Conservation (phyloP, 2,113 vertebrate species). For the Calidris pygmaea region DNA sequence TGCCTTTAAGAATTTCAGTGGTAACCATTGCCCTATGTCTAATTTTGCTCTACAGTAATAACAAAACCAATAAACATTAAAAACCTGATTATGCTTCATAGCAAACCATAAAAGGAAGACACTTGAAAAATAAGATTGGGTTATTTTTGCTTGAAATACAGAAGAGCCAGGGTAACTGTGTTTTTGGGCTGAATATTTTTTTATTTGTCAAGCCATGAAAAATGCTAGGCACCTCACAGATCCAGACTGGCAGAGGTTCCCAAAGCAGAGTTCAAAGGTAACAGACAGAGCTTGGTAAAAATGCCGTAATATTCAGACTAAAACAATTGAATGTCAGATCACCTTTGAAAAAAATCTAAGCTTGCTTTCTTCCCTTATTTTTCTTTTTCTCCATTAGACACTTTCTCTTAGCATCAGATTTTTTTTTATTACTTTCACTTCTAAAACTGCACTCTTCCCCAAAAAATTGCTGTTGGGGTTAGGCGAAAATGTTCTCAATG, state of each 20-base stretch:
- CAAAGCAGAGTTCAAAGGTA: background rate
- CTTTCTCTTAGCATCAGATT: background rate
- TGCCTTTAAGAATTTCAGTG: background rate
- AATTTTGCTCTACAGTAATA: background rate
- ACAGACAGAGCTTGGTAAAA: background rate
- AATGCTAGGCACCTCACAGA: background rate
- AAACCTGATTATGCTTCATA: background rate
- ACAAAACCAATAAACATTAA: background rate
- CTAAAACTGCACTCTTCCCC: background rate
- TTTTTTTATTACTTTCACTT: background rate
- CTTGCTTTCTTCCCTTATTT: background rate
- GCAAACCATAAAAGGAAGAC: background rate
- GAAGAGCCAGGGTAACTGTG: background rate
- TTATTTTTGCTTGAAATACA: background rate
- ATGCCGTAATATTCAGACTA: background rate
- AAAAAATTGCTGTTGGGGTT: background rate
- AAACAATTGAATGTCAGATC: background rate
- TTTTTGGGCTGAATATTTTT: background rate
- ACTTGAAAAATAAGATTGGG: background rate
- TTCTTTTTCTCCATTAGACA: background rate
- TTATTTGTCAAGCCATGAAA: background rate
- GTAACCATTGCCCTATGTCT: background rate
- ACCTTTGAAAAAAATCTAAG: background rate
- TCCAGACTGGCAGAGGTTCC: background rate
- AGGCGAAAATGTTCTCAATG: background rate